These are phyloP conservation scores for Scaptomyza caliginosa DNA, from an alignment of 2,888 invertebrate species.

Conservation along the genomic window DNA sequence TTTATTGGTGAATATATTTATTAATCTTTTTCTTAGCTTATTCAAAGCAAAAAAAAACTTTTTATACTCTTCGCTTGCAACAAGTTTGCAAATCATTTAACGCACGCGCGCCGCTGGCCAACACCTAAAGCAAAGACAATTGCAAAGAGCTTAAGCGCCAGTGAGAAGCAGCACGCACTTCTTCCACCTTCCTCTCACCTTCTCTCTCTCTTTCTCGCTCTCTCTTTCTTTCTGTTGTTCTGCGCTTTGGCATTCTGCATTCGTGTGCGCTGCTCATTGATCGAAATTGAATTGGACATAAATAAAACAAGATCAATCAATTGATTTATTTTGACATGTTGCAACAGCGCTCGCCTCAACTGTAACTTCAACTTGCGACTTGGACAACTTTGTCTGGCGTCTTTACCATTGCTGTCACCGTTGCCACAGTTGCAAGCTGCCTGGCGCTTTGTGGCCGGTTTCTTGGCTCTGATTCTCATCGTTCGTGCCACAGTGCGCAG, in stretches of 20 bases:
- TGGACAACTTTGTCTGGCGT: slow-evolving; percentile 42
- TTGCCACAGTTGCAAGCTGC: slow-evolving; percentile 10
- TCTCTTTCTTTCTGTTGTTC: not conserved
- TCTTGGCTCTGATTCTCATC: slow-evolving; percentile 37
- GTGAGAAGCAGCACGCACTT: slow-evolving; percentile 47
- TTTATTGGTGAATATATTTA: too few relatives aligned
- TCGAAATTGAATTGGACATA: slow-evolving; percentile 84
- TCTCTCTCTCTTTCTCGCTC: not conserved
- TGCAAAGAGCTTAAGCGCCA: slow-evolving; percentile 55
- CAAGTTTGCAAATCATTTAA: slow-evolving; percentile 34
- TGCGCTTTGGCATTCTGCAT: slow-evolving; percentile 64
- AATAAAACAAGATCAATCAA: slow-evolving; percentile 85
- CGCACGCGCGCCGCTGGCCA: slow-evolving; percentile 57
- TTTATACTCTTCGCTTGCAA: not conserved
- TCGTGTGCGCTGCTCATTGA: slow-evolving; percentile 82
- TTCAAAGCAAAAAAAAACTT: not conserved
- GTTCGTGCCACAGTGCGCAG: slow-evolving; percentile 39
- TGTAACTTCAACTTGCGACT: slow-evolving; percentile 19
- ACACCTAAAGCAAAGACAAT: slow-evolving; percentile 18
- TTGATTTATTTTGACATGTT: slow-evolving; percentile 84
- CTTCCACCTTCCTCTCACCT: not conserved
- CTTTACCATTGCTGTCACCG: slow-evolving; percentile 29
- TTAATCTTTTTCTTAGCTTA: too few relatives aligned
- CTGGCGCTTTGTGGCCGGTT: slow-evolving; percentile 58
- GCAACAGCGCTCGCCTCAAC: slow-evolving; percentile 65